Percentiles rank a stretch among this genome's conserved stretches.
phyloP scores from a whole-genome alignment of 1,140 invertebrate genomes.

The Drosophila auraria region DNA sequence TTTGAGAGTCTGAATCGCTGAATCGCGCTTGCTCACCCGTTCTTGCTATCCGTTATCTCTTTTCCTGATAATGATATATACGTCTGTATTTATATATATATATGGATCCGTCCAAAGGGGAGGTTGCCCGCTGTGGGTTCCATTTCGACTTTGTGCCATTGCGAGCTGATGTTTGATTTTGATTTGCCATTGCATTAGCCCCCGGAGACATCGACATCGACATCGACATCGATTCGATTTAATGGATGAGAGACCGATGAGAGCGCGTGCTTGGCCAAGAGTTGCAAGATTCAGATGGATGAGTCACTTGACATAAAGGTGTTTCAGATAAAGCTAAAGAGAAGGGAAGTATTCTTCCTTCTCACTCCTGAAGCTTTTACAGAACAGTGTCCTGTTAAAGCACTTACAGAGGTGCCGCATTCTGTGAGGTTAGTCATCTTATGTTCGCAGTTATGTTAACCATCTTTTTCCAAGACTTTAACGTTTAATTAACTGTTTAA shows the following conservation, averaged over 20 bases:
- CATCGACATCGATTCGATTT: constrained; percentile 16
- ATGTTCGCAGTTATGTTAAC: too few relatives aligned
- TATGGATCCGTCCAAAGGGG: not conserved
- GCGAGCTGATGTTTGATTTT: constrained; percentile 54
- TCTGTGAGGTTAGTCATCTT: not conserved
- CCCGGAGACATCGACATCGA: not conserved
- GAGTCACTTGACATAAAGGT: not conserved
- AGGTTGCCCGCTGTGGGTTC: constrained; percentile 6
- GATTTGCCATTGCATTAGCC: constrained; percentile 51
- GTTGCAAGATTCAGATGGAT: not conserved
- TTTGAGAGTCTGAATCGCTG: constrained; percentile 61
- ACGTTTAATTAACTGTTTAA: too few relatives aligned
- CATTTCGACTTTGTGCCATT: constrained; percentile 68
- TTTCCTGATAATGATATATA: constrained; percentile 65
- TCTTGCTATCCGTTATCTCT: constrained; percentile 50
- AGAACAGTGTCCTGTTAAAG: not conserved
- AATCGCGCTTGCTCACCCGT: constrained; percentile 57
- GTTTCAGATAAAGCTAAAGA: too few relatives aligned
- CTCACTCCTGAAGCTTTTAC: too few relatives aligned
- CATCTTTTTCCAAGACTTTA: too few relatives aligned
- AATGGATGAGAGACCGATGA: constrained; percentile 3
- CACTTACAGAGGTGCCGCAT: not conserved
- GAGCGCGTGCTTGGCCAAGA: constrained; percentile 2
- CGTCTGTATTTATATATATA: constrained; percentile 10
- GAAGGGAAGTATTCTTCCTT: too few relatives aligned